A percentile compares a stretch with the other conserved stretches of the same genome.
Conservation (phyloP, 2,888 invertebrate species). For the Mermis nigrescens region DNA sequence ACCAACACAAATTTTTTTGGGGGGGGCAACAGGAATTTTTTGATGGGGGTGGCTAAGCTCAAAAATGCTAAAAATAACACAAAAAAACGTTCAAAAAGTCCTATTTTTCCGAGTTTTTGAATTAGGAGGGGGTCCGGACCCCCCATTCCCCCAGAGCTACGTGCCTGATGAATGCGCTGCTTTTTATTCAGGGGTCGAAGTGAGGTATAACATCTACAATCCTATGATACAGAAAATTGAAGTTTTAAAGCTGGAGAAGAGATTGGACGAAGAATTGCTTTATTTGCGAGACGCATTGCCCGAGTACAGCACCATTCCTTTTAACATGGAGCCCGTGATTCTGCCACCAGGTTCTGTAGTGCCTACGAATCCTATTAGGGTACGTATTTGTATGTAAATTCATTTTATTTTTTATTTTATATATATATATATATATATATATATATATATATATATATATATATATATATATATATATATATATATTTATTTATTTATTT, state of each 20-base stretch:
- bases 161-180: no score
- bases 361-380: slow-evolving; percentile 48
- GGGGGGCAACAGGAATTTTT: no score
- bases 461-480: no score
- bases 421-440: background rate
- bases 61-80: no score
- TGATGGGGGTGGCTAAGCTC: no score
- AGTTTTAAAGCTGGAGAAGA: slow-evolving; percentile 70
- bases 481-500: no score
- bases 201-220: slow-evolving; percentile 71
- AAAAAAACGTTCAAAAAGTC: no score
- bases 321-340: slow-evolving; percentile 69
- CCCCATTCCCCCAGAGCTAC: no score
- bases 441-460: background rate
- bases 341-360: slow-evolving; percentile 53
- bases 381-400: slow-evolving; percentile 16
- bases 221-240: slow-evolving; percentile 73
- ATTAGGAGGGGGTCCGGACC: no score
- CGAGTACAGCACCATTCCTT: slow-evolving; percentile 74
- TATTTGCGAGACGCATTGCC: slow-evolving; percentile 62
- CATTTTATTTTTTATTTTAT: background rate
- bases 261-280: slow-evolving; percentile 65
- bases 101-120: no score
- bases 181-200: slow-evolving; percentile 42
- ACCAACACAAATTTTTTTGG: no score